These are phyloP conservation scores for Thereva nobilitata DNA, from an alignment of 2,888 invertebrate species.

Conservation along the genomic window DNA sequence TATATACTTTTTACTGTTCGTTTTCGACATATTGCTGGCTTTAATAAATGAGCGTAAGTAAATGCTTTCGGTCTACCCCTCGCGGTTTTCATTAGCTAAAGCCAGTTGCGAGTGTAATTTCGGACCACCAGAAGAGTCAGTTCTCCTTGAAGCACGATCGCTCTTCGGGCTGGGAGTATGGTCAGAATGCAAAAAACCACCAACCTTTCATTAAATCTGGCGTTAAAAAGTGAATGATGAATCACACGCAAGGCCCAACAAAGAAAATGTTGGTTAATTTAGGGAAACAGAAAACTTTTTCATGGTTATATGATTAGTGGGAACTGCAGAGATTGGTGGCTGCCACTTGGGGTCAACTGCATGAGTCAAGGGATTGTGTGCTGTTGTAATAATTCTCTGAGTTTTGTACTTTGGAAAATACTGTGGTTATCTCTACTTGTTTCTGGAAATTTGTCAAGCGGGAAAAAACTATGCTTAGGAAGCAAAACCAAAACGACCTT, in stretches of 20 bases:
- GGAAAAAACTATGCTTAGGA: too few relatives aligned
- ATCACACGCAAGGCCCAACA: constrained; percentile 16
- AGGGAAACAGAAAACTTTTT: constrained; percentile 16
- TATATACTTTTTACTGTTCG: constrained; percentile 12
- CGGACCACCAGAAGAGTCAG: constrained; percentile 30
- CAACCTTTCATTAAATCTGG: constrained; percentile 31
- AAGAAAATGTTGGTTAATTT: constrained; percentile 21
- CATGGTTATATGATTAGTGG: constrained; percentile 11
- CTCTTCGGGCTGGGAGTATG: constrained; percentile 19
- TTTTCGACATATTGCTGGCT: constrained; percentile 28
- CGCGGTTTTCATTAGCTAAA: background rate
- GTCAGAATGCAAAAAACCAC: constrained; percentile 1
- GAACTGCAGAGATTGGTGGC: too few relatives aligned
- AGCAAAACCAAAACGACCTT: too few relatives aligned
- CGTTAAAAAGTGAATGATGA: constrained; percentile 26
- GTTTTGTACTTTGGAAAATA: too few relatives aligned
- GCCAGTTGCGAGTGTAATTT: constrained; percentile 21
- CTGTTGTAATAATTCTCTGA: too few relatives aligned
- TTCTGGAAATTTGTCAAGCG: too few relatives aligned
- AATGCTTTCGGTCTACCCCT: constrained; percentile 2
- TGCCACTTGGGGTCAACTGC: too few relatives aligned
- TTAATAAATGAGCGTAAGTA: constrained; percentile 30
- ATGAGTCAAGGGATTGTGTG: too few relatives aligned
- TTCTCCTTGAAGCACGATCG: constrained; percentile 13
- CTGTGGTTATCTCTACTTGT: too few relatives aligned